phyloP scores from a whole-genome alignment of 2,888 invertebrate species.

The Globia sparganii region DNA sequence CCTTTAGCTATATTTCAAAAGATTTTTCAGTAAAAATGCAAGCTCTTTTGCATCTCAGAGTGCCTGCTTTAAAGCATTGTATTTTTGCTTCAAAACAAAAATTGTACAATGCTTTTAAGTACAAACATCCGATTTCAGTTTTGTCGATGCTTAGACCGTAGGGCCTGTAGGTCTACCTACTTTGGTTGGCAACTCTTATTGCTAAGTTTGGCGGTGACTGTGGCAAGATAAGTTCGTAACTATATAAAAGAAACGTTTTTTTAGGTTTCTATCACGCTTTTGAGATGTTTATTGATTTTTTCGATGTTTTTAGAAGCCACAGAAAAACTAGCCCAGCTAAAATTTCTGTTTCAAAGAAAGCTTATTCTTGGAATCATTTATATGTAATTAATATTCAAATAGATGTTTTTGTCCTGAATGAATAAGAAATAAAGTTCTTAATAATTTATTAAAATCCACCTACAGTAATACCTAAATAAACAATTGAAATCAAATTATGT shows the following conservation, averaged over 20 bases:
- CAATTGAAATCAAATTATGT: neutral
- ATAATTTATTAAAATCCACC: neutral
- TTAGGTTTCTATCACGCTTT: neutral
- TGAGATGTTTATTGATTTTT: too few relatives aligned
- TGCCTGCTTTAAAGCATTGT: slow-evolving; percentile 27
- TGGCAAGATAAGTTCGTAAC: neutral
- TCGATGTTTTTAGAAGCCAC: neutral
- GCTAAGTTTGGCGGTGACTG: neutral
- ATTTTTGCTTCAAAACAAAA: slow-evolving; percentile 27
- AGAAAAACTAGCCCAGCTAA: neutral
- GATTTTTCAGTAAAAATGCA: slow-evolving; percentile 38
- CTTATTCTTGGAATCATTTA: neutral
- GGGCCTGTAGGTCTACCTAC: neutral
- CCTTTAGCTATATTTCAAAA: slow-evolving; percentile 19
- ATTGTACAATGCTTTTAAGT: slow-evolving; percentile 30
- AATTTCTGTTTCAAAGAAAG: too few relatives aligned
- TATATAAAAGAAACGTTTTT: neutral
- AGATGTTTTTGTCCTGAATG: too few relatives aligned
- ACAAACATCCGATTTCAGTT: slow-evolving; percentile 4
- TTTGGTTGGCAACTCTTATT: slow-evolving; percentile 2
- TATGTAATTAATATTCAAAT: neutral
- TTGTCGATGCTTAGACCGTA: neutral
- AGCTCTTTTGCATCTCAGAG: slow-evolving; percentile 30
- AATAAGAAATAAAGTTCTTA: neutral
- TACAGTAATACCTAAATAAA: neutral